phyloP scores from a whole-genome alignment of 2,113 vertebrate species.

The Syngnathus floridae region DNA sequence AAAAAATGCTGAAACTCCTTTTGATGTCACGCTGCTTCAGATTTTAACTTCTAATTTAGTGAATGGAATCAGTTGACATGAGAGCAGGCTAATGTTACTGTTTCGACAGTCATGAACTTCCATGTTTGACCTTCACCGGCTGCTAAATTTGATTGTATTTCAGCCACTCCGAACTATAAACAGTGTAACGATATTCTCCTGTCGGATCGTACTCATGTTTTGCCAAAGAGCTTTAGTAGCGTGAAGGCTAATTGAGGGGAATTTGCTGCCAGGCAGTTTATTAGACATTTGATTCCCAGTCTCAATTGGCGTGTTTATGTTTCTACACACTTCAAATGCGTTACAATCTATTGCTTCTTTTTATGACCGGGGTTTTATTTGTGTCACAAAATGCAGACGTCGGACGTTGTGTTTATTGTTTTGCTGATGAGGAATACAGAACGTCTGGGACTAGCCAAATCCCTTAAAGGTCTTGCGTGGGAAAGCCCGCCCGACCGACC shows the following conservation, averaged over 20 bases:
- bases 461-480: conserved; percentile 31
- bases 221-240: conserved; percentile 12
- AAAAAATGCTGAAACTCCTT: not conserved
- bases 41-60: too few relatives aligned
- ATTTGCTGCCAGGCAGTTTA: conserved; percentile 13
- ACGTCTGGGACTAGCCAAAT: conserved; percentile 28
- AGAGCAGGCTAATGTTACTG: not conserved
- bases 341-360: conserved; percentile 1
- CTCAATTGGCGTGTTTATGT: not conserved
- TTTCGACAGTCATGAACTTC: not conserved
- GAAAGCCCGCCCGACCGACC: too few relatives aligned
- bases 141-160: conserved; percentile 6
- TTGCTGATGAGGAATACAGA: conserved; percentile 22
- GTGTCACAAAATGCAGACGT: conserved; percentile 14
- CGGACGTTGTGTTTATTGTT: conserved; percentile 16
- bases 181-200: conserved; percentile 9
- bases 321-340: conserved; percentile 15
- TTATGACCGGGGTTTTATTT: conserved; percentile 15
- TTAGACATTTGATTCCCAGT: conserved; percentile 8
- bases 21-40: not conserved
- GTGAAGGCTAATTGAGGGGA: conserved; percentile 19
- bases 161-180: conserved; percentile 20
- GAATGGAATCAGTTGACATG: not conserved
- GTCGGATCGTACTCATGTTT: conserved; percentile 18
- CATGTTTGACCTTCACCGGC: conserved; percentile 27